Evolutionary conservation across 2,888 invertebrate species (phyloP), one percentile per base, ranked within the genome.

Genomic region (Phortica magna): DNA sequence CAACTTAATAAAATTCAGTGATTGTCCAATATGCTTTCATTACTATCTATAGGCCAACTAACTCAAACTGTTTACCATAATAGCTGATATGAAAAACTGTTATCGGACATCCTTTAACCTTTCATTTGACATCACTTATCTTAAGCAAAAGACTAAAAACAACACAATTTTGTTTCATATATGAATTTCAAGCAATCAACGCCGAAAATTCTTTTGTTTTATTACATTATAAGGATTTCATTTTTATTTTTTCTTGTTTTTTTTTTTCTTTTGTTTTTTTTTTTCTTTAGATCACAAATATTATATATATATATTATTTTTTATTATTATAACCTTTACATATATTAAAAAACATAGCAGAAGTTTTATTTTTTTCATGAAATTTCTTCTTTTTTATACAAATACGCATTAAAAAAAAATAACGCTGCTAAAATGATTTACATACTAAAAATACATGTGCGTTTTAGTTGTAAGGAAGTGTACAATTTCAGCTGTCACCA

Each of bases 111-210:
- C 31, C 31, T 31, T 31, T 31, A 4, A 31, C 31, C 31, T 2
- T 31, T 31, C 2, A 4, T 4, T 31, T 31, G 3, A 31, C 31
- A 31, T 31, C 2, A 31, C 5, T 31, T 31, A 31, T 31, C 31
- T 31, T 4, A 31, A 31, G 2, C 2, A 4, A 31, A 31, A 31
- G 31, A 31, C 31, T 31, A 31, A 31, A 31, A 31, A 31, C 31
- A 31, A 31, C 31, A 31, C 2, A 31, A 31, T 31, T 31, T 31
- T 31, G 31, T 31, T 31, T 31, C 5, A 31, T 31, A 31, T 70
- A 79, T 79, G 81, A 84, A 83, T 79, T 88, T 85, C 70, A 76
- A 83, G 84, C 86, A 88, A 83, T 86, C 88, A 84, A 86, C 80
- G 88, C 88, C 77, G 75, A 79, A 84, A 82, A 79, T 81, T 76